A percentile compares a stretch with the other conserved stretches of the same genome.
Conservation (phyloP, 2,888 invertebrate genomes). For the Acleris laterana region DNA sequence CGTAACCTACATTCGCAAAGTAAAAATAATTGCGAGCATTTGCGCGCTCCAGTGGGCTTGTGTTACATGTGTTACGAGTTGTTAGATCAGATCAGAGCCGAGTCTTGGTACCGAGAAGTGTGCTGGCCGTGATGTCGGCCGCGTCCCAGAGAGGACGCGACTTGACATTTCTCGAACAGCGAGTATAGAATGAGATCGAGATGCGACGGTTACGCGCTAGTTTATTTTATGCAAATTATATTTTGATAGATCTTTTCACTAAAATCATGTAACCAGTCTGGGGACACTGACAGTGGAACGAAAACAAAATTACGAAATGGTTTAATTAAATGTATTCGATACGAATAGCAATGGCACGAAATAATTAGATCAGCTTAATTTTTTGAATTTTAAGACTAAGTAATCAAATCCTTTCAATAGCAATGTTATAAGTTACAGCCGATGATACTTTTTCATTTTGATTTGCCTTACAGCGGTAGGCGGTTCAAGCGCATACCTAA, state of each 20-base stretch:
- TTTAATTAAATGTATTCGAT: too few relatives aligned
- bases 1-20: conserved; percentile 61
- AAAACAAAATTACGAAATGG: too few relatives aligned
- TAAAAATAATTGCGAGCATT: conserved; percentile 54
- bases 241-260: too few relatives aligned
- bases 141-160: conserved; percentile 34
- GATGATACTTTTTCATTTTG: not conserved
- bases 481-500: not conserved
- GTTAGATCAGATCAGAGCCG: conserved; percentile 62
- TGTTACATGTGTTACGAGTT: conserved; percentile 68
- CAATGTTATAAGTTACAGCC: too few relatives aligned
- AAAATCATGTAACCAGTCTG: too few relatives aligned
- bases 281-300: too few relatives aligned
- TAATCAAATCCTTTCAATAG: not conserved
- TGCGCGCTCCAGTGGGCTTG: conserved; percentile 56
- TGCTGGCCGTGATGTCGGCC: conserved; percentile 56
- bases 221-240: not conserved
- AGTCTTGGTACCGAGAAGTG: conserved; percentile 52
- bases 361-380: too few relatives aligned
- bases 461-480: not conserved
- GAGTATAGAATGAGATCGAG: not conserved
- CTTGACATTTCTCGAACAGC: conserved; percentile 7
- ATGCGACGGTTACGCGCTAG: not conserved
- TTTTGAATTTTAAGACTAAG: too few relatives aligned
- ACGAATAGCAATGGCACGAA: too few relatives aligned